Evolutionary conservation across 2,113 vertebrate genomes (phyloP), one percentile per base, ranked within the genome.

Genomic region (Pachypanchax playfairii): DNA sequence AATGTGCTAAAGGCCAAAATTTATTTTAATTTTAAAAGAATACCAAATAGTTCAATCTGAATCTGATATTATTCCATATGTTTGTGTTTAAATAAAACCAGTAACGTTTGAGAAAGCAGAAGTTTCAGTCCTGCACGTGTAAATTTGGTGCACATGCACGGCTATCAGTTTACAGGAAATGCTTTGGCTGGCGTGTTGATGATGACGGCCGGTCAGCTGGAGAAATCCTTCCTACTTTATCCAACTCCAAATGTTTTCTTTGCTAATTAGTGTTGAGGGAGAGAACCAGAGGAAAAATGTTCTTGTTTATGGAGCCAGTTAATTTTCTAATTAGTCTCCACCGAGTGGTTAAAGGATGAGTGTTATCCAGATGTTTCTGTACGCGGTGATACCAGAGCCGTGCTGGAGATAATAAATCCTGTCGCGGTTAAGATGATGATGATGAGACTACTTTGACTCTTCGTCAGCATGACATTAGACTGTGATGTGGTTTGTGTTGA

Each of bases 311-410:
- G 54, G 58, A 82, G 78, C 73, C 70, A 56, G 62, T 80, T 83
- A 22, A 80, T 80, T 84, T 78, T 73, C 44, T 65, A 89, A 84
- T 88, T 73, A 74, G 75, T 71, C 70, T 65, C 48, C 47, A 56
- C 33, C 47, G 35, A 75, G 39, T 64, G 10, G 29, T 79, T 53
- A 70, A 73, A 67, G 28, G 9, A 66, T 38, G 42, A 70, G 68
- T 84, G 79, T 61, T 65, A 6, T 39, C 67, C 85, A 88, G 83
- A 89, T 87, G 86, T 86, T 46, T 75, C 36, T 21, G 28, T 41
- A 17, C 70, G 18, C 3, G 8, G 24, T 21, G 24, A 5, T 20
- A 26, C 52, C 47, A 38, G 53, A 1, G 26, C 3, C 3, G 33
- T 26, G 31, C 47, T 21, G 20, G 46, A 35, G 13, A 36, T 9